These are phyloP conservation scores for Nematostella vectensis DNA, from an alignment of 92 coral and sea anemone genomes.

Conservation along the genomic window DNA sequence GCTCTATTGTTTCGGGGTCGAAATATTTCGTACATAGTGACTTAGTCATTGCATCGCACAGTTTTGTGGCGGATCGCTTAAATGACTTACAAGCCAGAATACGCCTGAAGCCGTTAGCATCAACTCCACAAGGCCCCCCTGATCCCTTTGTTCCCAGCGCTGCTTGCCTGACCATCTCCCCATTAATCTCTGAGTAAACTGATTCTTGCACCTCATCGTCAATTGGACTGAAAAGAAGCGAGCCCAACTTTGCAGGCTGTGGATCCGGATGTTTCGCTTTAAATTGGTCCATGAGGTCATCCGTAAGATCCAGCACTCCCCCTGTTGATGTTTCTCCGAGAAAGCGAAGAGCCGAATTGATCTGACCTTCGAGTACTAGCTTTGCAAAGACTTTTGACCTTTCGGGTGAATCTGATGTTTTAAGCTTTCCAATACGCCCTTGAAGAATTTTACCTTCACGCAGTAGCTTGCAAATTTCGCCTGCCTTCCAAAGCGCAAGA, in stretches of 20 bases:
- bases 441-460: conserved; percentile 35
- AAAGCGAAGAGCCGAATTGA: conserved; percentile 8
- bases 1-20: conserved; percentile 12
- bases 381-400: no score
- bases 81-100: no score
- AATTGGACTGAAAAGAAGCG: conserved; percentile 20
- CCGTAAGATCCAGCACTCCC: conserved; percentile 1
- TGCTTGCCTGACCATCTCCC: conserved; percentile 39
- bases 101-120: no score
- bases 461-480: conserved; percentile 22
- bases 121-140: no score
- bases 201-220: conserved; percentile 40
- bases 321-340: background rate
- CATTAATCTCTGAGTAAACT: conserved; percentile 22
- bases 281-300: conserved; percentile 24
- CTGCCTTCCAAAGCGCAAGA: no score
- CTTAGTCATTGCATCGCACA: conserved; percentile 31
- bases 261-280: conserved; percentile 26
- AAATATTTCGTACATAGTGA: conserved; percentile 26
- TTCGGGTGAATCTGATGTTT: conserved; percentile 10
- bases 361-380: conserved; percentile 28
- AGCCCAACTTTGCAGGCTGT: conserved; percentile 19
- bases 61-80: conserved; percentile 15
- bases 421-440: conserved; percentile 25
- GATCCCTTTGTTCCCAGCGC: conserved; percentile 35